A percentile compares a stretch with the other conserved stretches of the same genome.
Evolutionary conservation across 2,888 invertebrate genomes (phyloP).

Genomic region (Synanthedon andrenaeformis): DNA sequence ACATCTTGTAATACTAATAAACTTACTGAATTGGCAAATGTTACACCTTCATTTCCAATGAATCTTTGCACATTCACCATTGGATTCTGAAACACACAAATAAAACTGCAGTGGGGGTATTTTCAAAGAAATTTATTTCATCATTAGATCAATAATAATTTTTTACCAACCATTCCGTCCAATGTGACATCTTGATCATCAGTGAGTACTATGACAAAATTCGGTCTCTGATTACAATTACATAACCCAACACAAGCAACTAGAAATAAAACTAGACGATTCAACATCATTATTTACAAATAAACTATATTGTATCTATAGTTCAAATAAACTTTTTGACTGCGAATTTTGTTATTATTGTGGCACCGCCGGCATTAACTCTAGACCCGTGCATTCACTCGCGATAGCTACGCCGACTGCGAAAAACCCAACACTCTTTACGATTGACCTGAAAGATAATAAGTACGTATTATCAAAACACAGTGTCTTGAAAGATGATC

Average conservation of each 20-base stretch:
- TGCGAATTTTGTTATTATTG: slow-evolving; percentile 26
- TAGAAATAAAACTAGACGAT: slow-evolving; percentile 42
- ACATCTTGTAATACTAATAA: slow-evolving; percentile 11
- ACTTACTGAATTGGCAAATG: slow-evolving; percentile 81
- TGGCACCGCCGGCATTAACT: slow-evolving; percentile 75
- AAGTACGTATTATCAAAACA: neutral
- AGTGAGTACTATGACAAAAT: slow-evolving; percentile 83
- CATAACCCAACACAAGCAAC: slow-evolving; percentile 22
- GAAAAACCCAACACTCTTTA: slow-evolving; percentile 85
- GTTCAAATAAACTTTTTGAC: neutral
- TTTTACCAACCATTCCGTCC: slow-evolving; percentile 78
- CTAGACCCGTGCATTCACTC: slow-evolving; percentile 80
- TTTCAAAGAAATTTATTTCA: slow-evolving; percentile 40
- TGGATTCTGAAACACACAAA: slow-evolving; percentile 70
- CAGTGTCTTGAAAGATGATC: neutral
- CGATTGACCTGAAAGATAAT: slow-evolving; percentile 75
- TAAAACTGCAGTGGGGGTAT: slow-evolving; percentile 23
- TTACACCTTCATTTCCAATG: slow-evolving; percentile 74
- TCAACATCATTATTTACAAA: slow-evolving; percentile 41
- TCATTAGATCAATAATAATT: slow-evolving; percentile 8
- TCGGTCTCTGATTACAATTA: slow-evolving; percentile 57
- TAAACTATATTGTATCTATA: slow-evolving; percentile 11
- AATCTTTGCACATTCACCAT: slow-evolving; percentile 74
- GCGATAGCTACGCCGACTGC: slow-evolving; percentile 82
- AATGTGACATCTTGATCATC: slow-evolving; percentile 89